Conservation (phyloP, 2,797 vertebrate species). For the Halcyon smyrnensis region DNA sequence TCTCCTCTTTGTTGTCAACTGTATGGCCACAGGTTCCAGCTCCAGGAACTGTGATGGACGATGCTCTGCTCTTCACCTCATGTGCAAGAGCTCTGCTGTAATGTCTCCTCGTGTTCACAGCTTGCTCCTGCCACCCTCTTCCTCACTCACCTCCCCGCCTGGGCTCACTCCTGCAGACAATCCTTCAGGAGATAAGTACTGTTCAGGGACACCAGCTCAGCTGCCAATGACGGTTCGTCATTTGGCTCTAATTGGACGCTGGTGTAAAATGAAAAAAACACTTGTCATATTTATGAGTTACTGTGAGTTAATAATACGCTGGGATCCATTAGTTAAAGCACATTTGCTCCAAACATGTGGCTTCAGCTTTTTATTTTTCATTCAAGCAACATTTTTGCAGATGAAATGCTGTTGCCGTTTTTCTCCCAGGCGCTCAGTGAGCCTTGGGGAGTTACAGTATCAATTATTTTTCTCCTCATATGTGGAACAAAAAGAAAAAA, state of each 20-base stretch:
- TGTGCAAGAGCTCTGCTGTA: constrained; percentile 44
- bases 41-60: constrained; percentile 68
- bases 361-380: constrained; percentile 58
- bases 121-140: constrained; percentile 74
- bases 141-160: not conserved
- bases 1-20: constrained; percentile 73
- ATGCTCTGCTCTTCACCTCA: constrained; percentile 56
- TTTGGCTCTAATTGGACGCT: constrained; percentile 70
- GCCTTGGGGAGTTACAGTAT: constrained; percentile 41
- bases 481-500: not conserved
- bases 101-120: constrained; percentile 75
- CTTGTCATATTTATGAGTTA: constrained; percentile 80
- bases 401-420: constrained; percentile 1
- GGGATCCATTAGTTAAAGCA: constrained; percentile 75
- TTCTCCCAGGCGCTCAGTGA: constrained; percentile 26
- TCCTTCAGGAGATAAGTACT: constrained; percentile 69
- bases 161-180: not conserved
- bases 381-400: constrained; percentile 57
- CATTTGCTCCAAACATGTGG: constrained; percentile 71
- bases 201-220: constrained; percentile 49
- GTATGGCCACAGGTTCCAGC: constrained; percentile 53
- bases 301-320: constrained; percentile 75
- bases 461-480: constrained; percentile 54
- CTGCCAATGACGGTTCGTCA: constrained; percentile 16
- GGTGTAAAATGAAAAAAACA: constrained; percentile 75